Evolutionary conservation across 2,888 invertebrate genomes (phyloP), one percentile per base, ranked within the genome.

Genomic region (Trileptium ribeirensis): DNA sequence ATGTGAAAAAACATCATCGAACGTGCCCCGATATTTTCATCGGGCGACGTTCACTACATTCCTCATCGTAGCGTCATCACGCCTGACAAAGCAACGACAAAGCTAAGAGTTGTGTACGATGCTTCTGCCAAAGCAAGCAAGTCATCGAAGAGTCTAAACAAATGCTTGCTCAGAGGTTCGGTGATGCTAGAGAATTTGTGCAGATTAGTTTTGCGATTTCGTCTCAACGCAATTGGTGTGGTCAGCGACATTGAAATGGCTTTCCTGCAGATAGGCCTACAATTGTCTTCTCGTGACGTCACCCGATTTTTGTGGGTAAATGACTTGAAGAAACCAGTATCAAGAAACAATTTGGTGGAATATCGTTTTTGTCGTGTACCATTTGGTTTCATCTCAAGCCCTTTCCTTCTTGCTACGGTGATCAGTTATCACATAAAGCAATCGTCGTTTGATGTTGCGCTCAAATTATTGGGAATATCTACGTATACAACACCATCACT

Each of bases 71-170:
- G 80, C 0, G 84, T 84, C 0, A 67, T 84, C 31, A 78, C 79
- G 0, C 81, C 83, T n/a, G 24, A 70, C 19, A 83, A 84, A 24
- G 31, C 70, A 24, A 75, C 51, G 8, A 51, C 85, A 0, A 86
- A 86, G 78, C 39, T 86, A 8, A 36, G 85, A 15, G 78, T 83
- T 36, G 85, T 86, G 8, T 86, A 81, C 77, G 86, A 86, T 81
- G 86, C 82, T 3, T 83, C 82, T 0, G 80, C 78, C 0, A 78
- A 67, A 78, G 37, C 36, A 31, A 82, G 81, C 70, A 29, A 2
- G 0, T 70, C 81, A 79, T 79, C 51, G 0, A 3, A 67, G 1
- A 78, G 80, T 19, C 75, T 84, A 29, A 84, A 84, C 82, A 82
- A 84, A 67, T 84, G 83, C 67, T 40, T 83, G 15, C 82, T 83